Percentiles rank a stretch among this genome's conserved stretches.
Conservation (phyloP, 2,797 vertebrate genomes). For the Coranthus polyacanthus region DNA sequence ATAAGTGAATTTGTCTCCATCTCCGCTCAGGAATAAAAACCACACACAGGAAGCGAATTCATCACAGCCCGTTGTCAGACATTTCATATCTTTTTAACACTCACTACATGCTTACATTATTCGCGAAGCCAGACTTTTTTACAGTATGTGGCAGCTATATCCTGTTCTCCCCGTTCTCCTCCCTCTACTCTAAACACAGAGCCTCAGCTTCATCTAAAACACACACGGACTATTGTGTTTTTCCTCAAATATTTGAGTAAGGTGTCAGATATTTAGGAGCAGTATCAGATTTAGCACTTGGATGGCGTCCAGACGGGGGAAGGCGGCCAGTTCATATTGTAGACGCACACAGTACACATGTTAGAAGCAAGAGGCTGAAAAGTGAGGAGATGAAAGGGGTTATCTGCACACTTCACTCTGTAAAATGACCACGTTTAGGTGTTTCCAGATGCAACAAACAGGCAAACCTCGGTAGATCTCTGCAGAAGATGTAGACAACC, state of each 20-base stretch:
- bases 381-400: constrained; percentile 12
- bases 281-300: constrained; percentile 70
- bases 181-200: constrained; percentile 43
- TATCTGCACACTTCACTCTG: constrained; percentile 2
- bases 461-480: no score
- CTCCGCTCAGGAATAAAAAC: constrained; percentile 23
- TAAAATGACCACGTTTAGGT: background rate
- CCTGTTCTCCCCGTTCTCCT: constrained; percentile 42
- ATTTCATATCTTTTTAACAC: constrained; percentile 23
- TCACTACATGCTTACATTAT: constrained; percentile 15
- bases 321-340: constrained; percentile 15
- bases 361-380: constrained; percentile 18
- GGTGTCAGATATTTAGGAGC: constrained; percentile 74
- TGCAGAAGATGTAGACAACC: no score
- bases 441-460: background rate
- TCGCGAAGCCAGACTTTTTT: constrained; percentile 20
- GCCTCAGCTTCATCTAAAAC: constrained; percentile 38
- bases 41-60: constrained; percentile 10
- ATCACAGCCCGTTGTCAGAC: constrained; percentile 6
- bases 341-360: constrained; percentile 22
- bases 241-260: constrained; percentile 76
- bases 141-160: constrained; percentile 34
- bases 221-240: constrained; percentile 67
- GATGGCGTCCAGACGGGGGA: constrained; percentile 57
- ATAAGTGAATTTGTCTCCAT: constrained; percentile 8